Conservation (phyloP, 1,140 invertebrate genomes). For the Sitophilus oryzae region DNA sequence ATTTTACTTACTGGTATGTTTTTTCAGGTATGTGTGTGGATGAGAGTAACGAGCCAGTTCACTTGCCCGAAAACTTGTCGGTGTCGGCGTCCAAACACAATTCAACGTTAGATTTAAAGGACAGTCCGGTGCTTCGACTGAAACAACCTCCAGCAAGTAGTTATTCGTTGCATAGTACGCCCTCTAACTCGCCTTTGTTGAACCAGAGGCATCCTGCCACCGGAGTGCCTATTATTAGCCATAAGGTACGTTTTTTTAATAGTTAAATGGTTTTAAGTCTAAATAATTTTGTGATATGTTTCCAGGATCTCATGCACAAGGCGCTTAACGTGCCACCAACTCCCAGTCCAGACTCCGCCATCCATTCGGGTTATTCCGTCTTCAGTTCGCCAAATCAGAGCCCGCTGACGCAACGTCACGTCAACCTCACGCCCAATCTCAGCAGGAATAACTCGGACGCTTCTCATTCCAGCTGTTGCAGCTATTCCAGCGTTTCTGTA, state of each 20-base stretch:
- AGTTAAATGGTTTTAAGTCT: too few relatives aligned
- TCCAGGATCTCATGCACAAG: slow-evolving; percentile 49
- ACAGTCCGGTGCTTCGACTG: slow-evolving; percentile 37
- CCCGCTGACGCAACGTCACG: slow-evolving; percentile 76
- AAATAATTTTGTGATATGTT: too few relatives aligned
- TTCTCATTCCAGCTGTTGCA: slow-evolving; percentile 69
- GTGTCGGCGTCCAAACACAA: slow-evolving; percentile 32
- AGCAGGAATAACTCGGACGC: slow-evolving; percentile 89
- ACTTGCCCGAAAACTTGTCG: slow-evolving; percentile 40
- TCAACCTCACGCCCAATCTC: slow-evolving; percentile 67
- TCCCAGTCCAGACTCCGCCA: slow-evolving; percentile 76
- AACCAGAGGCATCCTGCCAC: slow-evolving; percentile 51
- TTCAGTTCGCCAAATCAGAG: slow-evolving; percentile 78
- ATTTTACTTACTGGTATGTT: background rate
- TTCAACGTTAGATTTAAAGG: slow-evolving; percentile 32
- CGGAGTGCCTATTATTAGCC: slow-evolving; percentile 51
- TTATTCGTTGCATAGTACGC: slow-evolving; percentile 53
- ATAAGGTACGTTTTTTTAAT: slow-evolving; percentile 41
- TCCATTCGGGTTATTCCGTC: slow-evolving; percentile 77
- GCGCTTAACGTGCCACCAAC: slow-evolving; percentile 53
- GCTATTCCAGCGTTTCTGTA: slow-evolving; percentile 64
- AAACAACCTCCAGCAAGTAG: slow-evolving; percentile 48
- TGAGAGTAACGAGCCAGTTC: slow-evolving; percentile 18
- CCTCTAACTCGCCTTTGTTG: slow-evolving; percentile 59
- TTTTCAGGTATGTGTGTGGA: slow-evolving; percentile 22